phyloP scores from a whole-genome alignment of 2,888 invertebrate genomes.

The Empis stercorea region DNA sequence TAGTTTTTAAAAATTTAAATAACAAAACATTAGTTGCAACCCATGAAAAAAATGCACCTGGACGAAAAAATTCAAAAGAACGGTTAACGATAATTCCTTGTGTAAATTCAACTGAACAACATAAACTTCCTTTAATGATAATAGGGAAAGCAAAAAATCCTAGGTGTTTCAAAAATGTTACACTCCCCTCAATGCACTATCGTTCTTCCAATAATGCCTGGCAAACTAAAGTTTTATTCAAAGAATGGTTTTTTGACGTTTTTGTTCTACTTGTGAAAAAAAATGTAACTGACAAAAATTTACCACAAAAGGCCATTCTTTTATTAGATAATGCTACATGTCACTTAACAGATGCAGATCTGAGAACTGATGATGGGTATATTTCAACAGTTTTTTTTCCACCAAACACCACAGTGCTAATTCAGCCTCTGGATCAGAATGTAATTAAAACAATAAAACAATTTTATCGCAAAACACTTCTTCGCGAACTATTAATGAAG shows the following conservation, averaged over 20 bases:
- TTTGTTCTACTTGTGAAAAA: background rate
- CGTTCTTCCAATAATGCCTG: no score
- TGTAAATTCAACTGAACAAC: constrained; percentile 14
- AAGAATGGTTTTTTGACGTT: background rate
- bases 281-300: background rate
- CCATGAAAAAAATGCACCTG: background rate
- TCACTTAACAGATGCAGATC: no score
- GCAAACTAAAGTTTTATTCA: background rate
- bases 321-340: background rate
- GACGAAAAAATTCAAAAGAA: constrained; percentile 11
- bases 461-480: no score
- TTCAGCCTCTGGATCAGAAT: no score
- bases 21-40: background rate
- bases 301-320: background rate
- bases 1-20: background rate
- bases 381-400: no score
- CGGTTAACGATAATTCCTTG: constrained; percentile 15
- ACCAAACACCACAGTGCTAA: no score
- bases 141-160: background rate
- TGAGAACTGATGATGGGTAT: no score
- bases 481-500: no score
- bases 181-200: no score
- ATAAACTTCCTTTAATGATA: constrained; percentile 13
- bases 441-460: no score
- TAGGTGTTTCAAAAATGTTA: background rate